Evolutionary conservation across 2,113 vertebrate genomes (phyloP), one percentile per base, ranked within the genome.

Genomic region (Malaclemys terrapin): DNA sequence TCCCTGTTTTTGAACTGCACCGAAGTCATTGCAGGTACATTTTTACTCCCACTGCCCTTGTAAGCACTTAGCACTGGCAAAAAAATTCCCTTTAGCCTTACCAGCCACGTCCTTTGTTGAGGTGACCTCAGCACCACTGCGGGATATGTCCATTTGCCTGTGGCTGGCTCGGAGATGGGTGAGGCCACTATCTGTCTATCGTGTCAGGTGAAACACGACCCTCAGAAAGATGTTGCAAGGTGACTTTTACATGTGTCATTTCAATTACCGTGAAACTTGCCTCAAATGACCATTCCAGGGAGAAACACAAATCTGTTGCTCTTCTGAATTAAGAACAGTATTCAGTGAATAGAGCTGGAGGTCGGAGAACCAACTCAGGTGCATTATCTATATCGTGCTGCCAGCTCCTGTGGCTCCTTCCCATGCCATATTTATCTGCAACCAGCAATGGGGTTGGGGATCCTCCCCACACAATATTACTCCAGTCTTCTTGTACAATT

Each of bases 361-460:
- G 45, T 82, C 53, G 0, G 2, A 22, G 16, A 87, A 25, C 45
- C 10, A 22, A 13, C 0, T 1, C 17, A 14, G 10, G 79, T 91
- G 54, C 62, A 72, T 52, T 75, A 89, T 17, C 8, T 49, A 59
- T 13, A 62, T 90, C 86, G 80, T 14, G 9, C 45, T 47, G 69
- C 12, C 24, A 25, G 82, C 20, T 35, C 17, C 81, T 17, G 4
- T 59, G 80, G 13, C 14, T 87, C 5, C 47, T 17, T 29, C 57
- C 45, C 31, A 20, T 49, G 59, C 14, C 59, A 16, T 35, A 13
- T 5, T 11, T 14, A 20, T 54, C 9, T 10, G 54, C 10, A 62
- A 50, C 20, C 47, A n/a, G 2, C 45, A 27, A 12, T 14, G 6
- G 31, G 50, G 59, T 62, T 62, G 6, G 29, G 59, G 29, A 62